Conservation (phyloP, 1,140 invertebrate genomes). For the Zeugodacus cucurbitae region DNA sequence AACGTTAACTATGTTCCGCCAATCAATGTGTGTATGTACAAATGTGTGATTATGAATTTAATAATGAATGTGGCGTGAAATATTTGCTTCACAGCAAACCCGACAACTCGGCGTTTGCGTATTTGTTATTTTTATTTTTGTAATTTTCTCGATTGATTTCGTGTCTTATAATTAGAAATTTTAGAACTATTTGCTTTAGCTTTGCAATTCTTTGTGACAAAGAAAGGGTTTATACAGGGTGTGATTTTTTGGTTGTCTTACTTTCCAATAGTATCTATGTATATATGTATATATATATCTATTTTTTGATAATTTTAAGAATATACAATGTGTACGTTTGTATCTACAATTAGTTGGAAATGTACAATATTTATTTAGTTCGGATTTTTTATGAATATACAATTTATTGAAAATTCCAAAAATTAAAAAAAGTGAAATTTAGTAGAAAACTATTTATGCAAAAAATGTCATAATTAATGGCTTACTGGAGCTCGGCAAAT, state of each 20-base stretch:
- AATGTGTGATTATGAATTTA: background rate
- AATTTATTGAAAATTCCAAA: background rate
- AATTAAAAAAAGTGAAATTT: background rate
- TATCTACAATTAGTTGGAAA: background rate
- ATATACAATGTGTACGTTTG: background rate
- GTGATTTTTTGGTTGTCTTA: constrained; percentile 1
- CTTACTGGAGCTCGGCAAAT: too few relatives aligned
- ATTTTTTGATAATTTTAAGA: background rate
- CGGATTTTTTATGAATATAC: background rate
- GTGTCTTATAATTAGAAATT: constrained; percentile 29
- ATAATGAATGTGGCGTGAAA: background rate
- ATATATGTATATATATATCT: background rate
- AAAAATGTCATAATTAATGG: too few relatives aligned
- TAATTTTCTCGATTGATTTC: constrained; percentile 22
- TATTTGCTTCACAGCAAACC: background rate
- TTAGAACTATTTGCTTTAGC: constrained; percentile 43
- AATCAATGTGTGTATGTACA: background rate
- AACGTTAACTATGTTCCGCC: constrained; percentile 10
- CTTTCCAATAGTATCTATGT: background rate
- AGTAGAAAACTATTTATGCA: too few relatives aligned
- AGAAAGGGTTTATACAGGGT: constrained; percentile 40
- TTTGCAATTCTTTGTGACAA: constrained; percentile 40
- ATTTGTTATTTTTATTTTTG: background rate
- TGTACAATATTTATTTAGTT: background rate
- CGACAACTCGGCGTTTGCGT: background rate